A percentile compares a stretch with the other conserved stretches of the same genome.
phyloP scores from a whole-genome alignment of 2,113 vertebrate species.

The Melospiza georgiana region DNA sequence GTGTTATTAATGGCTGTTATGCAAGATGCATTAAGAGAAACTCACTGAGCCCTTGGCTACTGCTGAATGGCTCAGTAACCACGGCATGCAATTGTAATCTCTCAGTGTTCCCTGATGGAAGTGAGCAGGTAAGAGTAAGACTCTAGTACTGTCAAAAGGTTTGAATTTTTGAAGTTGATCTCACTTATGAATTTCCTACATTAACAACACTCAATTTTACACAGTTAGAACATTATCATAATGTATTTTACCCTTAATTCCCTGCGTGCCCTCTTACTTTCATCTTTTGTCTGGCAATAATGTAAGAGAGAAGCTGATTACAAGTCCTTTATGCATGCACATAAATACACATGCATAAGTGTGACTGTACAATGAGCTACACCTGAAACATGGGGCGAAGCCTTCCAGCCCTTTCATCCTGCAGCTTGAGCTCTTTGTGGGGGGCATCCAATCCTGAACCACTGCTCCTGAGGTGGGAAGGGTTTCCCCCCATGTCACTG shows the following conservation, averaged over 20 bases:
- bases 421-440: not conserved
- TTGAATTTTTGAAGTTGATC: not conserved
- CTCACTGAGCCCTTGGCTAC: slow-evolving; percentile 5
- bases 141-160: not conserved
- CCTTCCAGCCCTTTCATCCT: not conserved
- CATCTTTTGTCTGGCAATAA: not conserved
- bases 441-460: rapidly evolving
- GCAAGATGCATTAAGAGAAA: slow-evolving; percentile 36
- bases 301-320: not conserved
- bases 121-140: not conserved
- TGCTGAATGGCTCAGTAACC: slow-evolving; percentile 38
- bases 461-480: not conserved
- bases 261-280: not conserved
- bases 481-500: not conserved
- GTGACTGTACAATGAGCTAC: not conserved
- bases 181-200: not conserved
- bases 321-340: not conserved
- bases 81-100: not conserved
- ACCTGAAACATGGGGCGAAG: not conserved
- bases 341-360: not conserved
- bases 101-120: not conserved
- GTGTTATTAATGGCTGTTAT: slow-evolving; percentile 15
- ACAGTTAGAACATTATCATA: not conserved
- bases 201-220: not conserved
- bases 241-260: not conserved